phyloP scores from a whole-genome alignment of 2,888 invertebrate species.

The Drosophila quinaria region DNA sequence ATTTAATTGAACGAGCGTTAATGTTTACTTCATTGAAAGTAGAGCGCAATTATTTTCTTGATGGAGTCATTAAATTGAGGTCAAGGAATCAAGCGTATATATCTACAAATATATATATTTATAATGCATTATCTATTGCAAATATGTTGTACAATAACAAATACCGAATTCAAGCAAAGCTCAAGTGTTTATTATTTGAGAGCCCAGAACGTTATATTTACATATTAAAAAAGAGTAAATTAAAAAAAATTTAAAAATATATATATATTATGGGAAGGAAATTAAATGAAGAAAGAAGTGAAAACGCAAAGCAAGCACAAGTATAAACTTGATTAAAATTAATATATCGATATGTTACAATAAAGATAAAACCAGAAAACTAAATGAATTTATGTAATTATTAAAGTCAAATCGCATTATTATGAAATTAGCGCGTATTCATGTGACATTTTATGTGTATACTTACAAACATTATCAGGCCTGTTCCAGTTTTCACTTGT shows the following conservation, averaged over 20 bases:
- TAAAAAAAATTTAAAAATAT: not conserved
- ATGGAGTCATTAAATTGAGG: not conserved
- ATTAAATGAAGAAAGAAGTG: not conserved
- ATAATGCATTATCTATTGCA: slow-evolving; percentile 13
- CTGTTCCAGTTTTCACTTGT: too few species aligned
- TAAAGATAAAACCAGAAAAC: slow-evolving; percentile 2
- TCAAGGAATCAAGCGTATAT: not conserved
- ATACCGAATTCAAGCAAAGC: slow-evolving; percentile 11
- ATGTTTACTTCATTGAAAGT: slow-evolving; percentile 6
- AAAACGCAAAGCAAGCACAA: not conserved
- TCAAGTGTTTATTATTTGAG: slow-evolving; percentile 17
- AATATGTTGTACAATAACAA: slow-evolving; percentile 23
- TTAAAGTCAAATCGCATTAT: slow-evolving; percentile 19
- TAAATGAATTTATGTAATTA: slow-evolving; percentile 52
- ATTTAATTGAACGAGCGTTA: not conserved
- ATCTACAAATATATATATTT: slow-evolving; percentile 3
- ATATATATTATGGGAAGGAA: not conserved
- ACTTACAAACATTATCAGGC: slow-evolving; percentile 19
- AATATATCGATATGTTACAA: slow-evolving; percentile 42
- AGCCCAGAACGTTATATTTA: slow-evolving; percentile 5
- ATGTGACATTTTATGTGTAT: slow-evolving; percentile 40
- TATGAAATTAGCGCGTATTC: slow-evolving; percentile 20
- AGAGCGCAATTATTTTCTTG: slow-evolving; percentile 2
- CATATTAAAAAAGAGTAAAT: not conserved
- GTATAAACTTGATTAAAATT: slow-evolving; percentile 19